phyloP scores from a whole-genome alignment of 2,888 invertebrate species.

The Baronia brevicornis region DNA sequence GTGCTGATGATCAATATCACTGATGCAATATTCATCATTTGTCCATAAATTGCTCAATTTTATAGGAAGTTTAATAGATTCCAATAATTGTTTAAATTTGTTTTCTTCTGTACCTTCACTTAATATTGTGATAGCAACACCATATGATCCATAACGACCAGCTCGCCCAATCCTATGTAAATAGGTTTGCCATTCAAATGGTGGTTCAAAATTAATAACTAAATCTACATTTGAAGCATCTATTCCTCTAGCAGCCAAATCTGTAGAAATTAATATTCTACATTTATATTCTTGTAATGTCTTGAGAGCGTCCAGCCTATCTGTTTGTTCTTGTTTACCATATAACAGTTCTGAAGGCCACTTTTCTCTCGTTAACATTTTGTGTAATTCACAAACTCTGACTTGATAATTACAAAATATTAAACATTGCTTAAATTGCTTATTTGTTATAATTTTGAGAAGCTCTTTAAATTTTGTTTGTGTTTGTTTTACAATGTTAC shows the following conservation, averaged over 20 bases:
- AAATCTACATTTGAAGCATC: conserved; percentile 95
- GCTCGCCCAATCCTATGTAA: conserved; percentile 97
- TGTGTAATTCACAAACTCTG: conserved; percentile 86
- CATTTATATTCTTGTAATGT: conserved; percentile 87
- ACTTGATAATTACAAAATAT: conserved; percentile 93
- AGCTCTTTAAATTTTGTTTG: conserved; percentile 79
- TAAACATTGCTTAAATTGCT: conserved; percentile 91
- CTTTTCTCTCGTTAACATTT: conserved; percentile 80
- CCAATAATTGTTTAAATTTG: conserved; percentile 74
- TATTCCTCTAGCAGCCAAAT: conserved; percentile 93
- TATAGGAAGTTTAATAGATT: conserved; percentile 64
- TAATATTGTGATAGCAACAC: conserved; percentile 85
- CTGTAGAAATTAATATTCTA: conserved; percentile 92
- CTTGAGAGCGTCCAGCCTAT: conserved; percentile 84
- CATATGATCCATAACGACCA: conserved; percentile 93
- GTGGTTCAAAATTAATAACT: conserved; percentile 93
- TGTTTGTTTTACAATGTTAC: conserved; percentile 80
- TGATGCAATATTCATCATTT: conserved; percentile 25
- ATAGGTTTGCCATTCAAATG: conserved; percentile 87
- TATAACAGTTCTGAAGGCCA: conserved; percentile 87
- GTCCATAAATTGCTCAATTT: conserved; percentile 42
- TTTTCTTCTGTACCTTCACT: conserved; percentile 78
- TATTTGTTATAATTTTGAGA: conserved; percentile 78
- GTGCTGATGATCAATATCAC: conserved; percentile 7
- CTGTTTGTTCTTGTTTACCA: conserved; percentile 85